phyloP scores from a whole-genome alignment of 2,113 vertebrate species.

The Heterochromis multidens region DNA sequence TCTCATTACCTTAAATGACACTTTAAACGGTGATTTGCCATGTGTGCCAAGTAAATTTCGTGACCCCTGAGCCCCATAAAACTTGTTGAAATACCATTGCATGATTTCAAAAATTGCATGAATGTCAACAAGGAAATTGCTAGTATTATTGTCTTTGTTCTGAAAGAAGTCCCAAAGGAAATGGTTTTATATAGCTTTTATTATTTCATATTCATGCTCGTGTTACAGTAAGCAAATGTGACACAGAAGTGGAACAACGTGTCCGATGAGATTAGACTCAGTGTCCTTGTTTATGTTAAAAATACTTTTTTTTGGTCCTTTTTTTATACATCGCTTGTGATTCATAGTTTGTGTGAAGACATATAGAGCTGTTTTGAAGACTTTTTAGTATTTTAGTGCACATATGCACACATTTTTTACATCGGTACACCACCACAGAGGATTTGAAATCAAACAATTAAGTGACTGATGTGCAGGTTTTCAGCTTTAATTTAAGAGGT shows the following conservation, averaged over 20 bases:
- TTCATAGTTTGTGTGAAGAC: neutral
- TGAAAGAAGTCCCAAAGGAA: constrained; percentile 38
- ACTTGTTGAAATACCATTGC: constrained; percentile 25
- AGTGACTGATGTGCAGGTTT: neutral
- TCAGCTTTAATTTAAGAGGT: neutral
- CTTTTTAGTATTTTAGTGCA: neutral
- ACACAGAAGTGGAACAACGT: constrained; percentile 42
- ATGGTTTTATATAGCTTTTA: constrained; percentile 46
- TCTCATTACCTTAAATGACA: constrained; percentile 13
- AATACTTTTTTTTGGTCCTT: neutral
- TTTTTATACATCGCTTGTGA: neutral
- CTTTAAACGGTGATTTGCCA: constrained; percentile 23
- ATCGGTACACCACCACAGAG: neutral
- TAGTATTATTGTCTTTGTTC: constrained; percentile 44
- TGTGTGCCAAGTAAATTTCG: neutral
- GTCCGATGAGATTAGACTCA: constrained; percentile 55
- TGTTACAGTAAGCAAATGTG: constrained; percentile 54
- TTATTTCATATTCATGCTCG: constrained; percentile 21
- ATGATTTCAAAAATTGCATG: constrained; percentile 36
- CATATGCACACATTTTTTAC: neutral
- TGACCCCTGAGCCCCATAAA: constrained; percentile 37
- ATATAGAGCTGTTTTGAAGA: neutral
- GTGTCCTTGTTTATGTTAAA: constrained; percentile 52
- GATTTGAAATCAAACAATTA: neutral
- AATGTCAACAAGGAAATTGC: constrained; percentile 53